Evolutionary conservation across 1,140 invertebrate genomes (phyloP), one percentile per base, ranked within the genome.

Genomic region (Propsilocerus akamusi): DNA sequence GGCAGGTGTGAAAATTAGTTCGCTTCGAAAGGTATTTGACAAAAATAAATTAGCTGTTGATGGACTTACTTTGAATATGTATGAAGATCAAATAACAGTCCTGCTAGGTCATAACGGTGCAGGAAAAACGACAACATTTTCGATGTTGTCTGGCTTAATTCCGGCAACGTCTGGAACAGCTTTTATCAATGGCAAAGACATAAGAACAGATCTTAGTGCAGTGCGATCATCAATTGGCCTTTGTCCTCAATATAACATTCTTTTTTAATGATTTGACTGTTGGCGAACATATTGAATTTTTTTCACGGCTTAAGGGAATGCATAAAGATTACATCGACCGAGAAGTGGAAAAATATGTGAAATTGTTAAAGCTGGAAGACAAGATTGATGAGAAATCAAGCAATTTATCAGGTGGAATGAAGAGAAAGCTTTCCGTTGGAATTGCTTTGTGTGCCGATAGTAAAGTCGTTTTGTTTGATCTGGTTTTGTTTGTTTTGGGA

Each of bases 401-500:
- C 11, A 72, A 72, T 8, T 63, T 88, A 46, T 85, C 82, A 7
- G 85, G 83, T n/a, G 85, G 85, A 12, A 85, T 85, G 83, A 80
- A 83, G 64, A 61, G 85, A 24, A 78, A 84, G 55, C 61, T 87
- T 11, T 83, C 76, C 52, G 75, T 87, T 37, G 82, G 76, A 3
- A 79, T 84, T 48, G 81, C 83, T 3, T 64, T 86, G 25, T 77
- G 80, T 51, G 81, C 74, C 0, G 65, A 66, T 26, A 72, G 74
- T 4, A 60, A 61, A 50, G 67, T 74, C 46, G 72, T 90, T 14
- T 78, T 92, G 57, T 68, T 91, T 57, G 87, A 93, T 65, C 87
- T 95, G 65, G 90, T 90, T 46, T 90, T 90, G 1, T 85, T 86
- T 12, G 90, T 90, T 50, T 85, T 96, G 72, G 93, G 96, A 69